Base-by-base conservation (phyloP, 2,888 invertebrate species). In the Ommatoiulus sabulosus region DNA sequence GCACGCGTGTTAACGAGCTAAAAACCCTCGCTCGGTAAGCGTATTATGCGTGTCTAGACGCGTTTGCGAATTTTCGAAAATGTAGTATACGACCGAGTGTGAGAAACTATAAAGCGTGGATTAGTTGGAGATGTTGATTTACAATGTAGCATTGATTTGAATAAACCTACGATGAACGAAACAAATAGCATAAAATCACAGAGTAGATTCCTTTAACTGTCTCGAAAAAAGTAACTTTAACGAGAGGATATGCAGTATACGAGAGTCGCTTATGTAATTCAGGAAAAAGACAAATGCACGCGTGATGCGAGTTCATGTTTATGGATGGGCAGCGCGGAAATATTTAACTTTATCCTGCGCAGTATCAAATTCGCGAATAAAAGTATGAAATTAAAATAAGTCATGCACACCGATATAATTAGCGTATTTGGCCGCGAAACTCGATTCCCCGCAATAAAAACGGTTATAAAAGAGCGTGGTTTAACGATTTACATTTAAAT, bases 371-470 rank as follows among this genome's bases (percentile, higher is more conserved):
- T 80, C 35, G 80, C 80, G 35, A 80, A 80, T 80, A 80, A 80
- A 80, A 80, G 35, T 35, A 80, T 80, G 80, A 35, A 80, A 80
- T 80, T 80, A 80, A 80, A 80, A 35, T 80, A 80, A 80, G 80
- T 12, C 80, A 80, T 80, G 80, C 35, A 35, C 0, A 80, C 80
- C 80, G 35, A 35, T 80, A 80, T 80, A 80, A 80, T 80, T 80
- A 80, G 35, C 35, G 80, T 80, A 80, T 80, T 80, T 12, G 1
- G 15, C 15, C 4, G 80, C 80, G 15, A 12, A 80, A 80, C 35
- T 15, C 24, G 35, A 80, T 63, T 35, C 24, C 35, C 80, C 80
- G 15, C 35, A 80, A 12, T 80, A 80, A 80, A 80, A 80, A 35
- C 80, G 15, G 80, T 80, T 35, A 43, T 80, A 80, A 52, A 52